Base-by-base conservation (phyloP, 2,113 vertebrate genomes). In the Perca fluviatilis region DNA sequence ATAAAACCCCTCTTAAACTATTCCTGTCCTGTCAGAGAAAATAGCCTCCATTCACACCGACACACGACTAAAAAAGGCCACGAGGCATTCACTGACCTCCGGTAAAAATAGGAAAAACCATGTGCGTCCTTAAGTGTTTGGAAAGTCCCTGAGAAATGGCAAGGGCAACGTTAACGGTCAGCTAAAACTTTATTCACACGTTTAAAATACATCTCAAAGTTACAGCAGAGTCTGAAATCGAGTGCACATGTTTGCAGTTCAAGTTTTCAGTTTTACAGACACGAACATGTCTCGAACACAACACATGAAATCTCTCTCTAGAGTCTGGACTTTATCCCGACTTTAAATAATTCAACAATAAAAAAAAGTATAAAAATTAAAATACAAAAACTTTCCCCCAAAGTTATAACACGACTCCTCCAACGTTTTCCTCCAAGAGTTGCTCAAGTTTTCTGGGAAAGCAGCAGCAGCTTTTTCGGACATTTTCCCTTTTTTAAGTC, bases 61-160 rank as follows among this genome's bases (percentile, higher is more conserved):
- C 83, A 49, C 50, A 75, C 25, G 18, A 4, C 83, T 87, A 87
- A 90, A 83, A 77, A 85, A 90, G 88, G 88, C 70, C 72, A 40
- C 40, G 74, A 50, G 53, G 51, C 53, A 6, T 77, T 82, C 85
- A 74, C 51, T 76, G 87, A 71, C 65, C 27, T 15, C 11, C 6
- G 25, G 54, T 75, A 82, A 84, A 86, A 70, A 77, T 84, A 85
- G 83, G 76, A 46, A 5, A 72, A 63, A 27, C 1, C 27, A 56
- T 33, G 46, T 60, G 25, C 54, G 0, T 19, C 0, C 8, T 72
- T 68, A 80, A 68, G 79, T 47, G 33, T 33, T 33, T 33, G 60
- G 30, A 65, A 25, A 71, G 60, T 65, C 75, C 43, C 75, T 5
- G 18, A 76, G 12, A 58, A 18, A 30, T 6, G 8, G 43, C 21